Conservation (phyloP, 2,797 vertebrate genomes). For the Pipistrellus pipistrellus region DNA sequence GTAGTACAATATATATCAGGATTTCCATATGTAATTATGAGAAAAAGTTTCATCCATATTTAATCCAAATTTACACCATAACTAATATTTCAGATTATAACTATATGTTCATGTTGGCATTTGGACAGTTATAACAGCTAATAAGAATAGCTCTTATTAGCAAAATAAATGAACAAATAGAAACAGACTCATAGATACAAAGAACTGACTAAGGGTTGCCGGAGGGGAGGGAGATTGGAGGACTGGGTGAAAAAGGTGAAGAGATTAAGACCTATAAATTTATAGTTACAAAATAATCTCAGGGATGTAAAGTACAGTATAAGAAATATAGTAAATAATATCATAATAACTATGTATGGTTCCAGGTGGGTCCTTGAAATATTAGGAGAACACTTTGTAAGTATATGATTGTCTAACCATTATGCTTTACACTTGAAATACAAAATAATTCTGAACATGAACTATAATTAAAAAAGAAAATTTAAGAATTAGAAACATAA, state of each 20-base stretch:
- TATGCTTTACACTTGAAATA: neutral
- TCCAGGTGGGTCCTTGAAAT: neutral
- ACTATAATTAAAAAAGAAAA: neutral
- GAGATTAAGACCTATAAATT: neutral
- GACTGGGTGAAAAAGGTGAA: too few relatives aligned
- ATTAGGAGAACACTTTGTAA: neutral
- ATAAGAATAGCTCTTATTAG: neutral
- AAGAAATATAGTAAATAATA: too few relatives aligned
- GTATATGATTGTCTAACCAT: neutral
- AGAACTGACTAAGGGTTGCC: too few relatives aligned
- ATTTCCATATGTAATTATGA: slow-evolving; percentile 19
- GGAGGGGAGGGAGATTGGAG: too few relatives aligned
- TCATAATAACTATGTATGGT: neutral
- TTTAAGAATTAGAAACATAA: neutral
- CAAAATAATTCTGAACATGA: neutral
- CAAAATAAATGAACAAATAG: neutral
- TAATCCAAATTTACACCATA: slow-evolving; percentile 22
- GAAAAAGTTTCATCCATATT: slow-evolving; percentile 17
- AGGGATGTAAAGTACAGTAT: neutral
- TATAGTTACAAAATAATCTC: neutral
- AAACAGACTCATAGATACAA: too few relatives aligned
- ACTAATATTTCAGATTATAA: slow-evolving; percentile 18
- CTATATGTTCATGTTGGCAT: neutral
- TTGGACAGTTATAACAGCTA: neutral
- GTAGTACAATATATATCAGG: neutral